Percentiles rank a stretch among this genome's conserved stretches.
Evolutionary conservation across 2,113 vertebrate species (phyloP).

Genomic region (Lonchura striata): DNA sequence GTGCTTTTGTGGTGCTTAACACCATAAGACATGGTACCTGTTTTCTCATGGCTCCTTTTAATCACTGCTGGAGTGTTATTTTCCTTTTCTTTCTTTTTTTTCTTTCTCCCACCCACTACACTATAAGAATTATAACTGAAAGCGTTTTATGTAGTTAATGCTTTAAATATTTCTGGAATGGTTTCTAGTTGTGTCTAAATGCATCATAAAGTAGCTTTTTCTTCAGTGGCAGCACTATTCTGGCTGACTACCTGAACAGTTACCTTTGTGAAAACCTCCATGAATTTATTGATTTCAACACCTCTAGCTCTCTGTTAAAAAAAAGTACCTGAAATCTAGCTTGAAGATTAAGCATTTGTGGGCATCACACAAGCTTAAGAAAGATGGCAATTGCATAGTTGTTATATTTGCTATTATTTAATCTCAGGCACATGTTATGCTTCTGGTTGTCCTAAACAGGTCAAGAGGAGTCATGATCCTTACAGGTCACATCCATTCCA

Average conservation of each 20-base stretch:
- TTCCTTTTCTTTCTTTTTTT: too few species aligned
- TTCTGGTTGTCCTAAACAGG: not conserved
- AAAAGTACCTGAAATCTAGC: not conserved
- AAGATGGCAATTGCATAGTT: not conserved
- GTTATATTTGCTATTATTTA: not conserved
- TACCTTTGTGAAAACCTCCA: not conserved
- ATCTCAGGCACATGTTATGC: not conserved
- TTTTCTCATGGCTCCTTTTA: not conserved
- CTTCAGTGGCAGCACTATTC: not conserved
- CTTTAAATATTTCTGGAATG: not conserved
- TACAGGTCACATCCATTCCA: not conserved
- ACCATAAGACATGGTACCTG: not conserved
- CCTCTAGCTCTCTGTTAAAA: not conserved
- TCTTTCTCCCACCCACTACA: not conserved
- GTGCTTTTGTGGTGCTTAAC: not conserved
- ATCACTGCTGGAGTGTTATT: not conserved
- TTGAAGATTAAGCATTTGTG: not conserved
- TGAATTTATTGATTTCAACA: not conserved
- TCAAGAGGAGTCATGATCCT: not conserved
- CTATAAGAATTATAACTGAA: not conserved
- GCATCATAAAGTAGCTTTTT: not conserved
- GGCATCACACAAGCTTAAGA: not conserved
- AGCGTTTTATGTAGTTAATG: not conserved
- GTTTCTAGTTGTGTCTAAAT: not conserved
- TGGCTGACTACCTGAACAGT: not conserved